Conservation (phyloP, 2,888 invertebrate genomes). For the Oasisia sp. region DNA sequence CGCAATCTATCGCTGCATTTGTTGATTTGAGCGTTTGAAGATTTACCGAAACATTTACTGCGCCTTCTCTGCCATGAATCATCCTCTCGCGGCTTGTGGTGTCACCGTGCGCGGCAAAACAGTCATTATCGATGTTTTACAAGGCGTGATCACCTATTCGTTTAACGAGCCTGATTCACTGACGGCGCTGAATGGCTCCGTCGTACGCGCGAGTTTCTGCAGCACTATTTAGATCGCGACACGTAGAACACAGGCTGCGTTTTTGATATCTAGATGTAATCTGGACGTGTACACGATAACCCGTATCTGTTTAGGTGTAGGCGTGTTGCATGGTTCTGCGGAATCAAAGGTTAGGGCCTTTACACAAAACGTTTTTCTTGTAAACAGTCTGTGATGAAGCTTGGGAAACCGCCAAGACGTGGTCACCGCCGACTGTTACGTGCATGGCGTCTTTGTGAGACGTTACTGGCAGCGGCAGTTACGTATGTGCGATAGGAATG, state of each 20-base stretch:
- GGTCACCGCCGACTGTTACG: no score
- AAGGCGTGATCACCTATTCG: background rate
- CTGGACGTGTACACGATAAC: background rate
- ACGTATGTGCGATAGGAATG: no score
- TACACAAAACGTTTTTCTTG: background rate
- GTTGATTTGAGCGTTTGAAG: background rate
- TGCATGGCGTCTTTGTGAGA: no score
- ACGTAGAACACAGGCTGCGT: background rate
- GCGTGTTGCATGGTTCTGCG: background rate
- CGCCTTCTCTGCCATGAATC: background rate
- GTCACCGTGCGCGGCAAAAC: background rate
- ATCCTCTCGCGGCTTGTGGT: background rate
- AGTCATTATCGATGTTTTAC: slow-evolving; percentile 13
- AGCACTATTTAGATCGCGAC: background rate
- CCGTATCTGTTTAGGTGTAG: background rate
- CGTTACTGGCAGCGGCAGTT: no score
- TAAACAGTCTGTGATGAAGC: background rate
- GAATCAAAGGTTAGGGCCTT: background rate
- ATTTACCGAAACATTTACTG: slow-evolving; percentile 13
- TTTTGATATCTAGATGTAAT: background rate
- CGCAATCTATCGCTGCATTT: background rate
- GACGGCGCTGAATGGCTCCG: background rate
- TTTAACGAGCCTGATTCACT: slow-evolving; percentile 5
- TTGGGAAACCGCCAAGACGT: background rate
- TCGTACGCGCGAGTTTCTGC: background rate